Conservation (phyloP, 1,140 invertebrate genomes). For the Probaryconus sp. region DNA sequence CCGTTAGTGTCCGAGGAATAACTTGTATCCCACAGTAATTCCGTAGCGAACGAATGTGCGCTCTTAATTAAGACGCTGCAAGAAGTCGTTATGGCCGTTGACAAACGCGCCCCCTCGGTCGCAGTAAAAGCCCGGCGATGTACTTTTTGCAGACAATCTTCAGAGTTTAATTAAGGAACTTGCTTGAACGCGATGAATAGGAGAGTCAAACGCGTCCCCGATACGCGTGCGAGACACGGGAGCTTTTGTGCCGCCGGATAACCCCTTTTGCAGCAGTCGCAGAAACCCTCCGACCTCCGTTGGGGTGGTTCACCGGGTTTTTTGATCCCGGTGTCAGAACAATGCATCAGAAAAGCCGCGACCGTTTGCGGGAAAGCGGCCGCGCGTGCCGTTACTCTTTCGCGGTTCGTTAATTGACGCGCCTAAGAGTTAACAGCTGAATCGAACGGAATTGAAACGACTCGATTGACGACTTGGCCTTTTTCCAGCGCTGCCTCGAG, state of each 20-base stretch:
- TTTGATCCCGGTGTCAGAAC: slow-evolving; percentile 47
- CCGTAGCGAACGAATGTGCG: slow-evolving; percentile 33
- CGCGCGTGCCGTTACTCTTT: slow-evolving; percentile 19
- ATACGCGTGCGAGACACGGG: slow-evolving; percentile 53
- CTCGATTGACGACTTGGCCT: slow-evolving; percentile 37
- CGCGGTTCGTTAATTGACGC: slow-evolving; percentile 50
- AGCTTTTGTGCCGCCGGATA: slow-evolving; percentile 35
- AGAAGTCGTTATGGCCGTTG: slow-evolving; percentile 53
- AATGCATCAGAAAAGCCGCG: slow-evolving; percentile 44
- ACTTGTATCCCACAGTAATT: slow-evolving; percentile 42
- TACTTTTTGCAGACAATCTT: slow-evolving; percentile 78
- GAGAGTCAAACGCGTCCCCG: slow-evolving; percentile 72
- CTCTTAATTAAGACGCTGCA: slow-evolving; percentile 61
- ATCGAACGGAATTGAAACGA: slow-evolving; percentile 38
- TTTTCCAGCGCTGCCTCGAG: slow-evolving; percentile 34
- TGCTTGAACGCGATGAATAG: slow-evolving; percentile 76
- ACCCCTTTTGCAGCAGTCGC: slow-evolving; percentile 14
- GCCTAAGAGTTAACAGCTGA: slow-evolving; percentile 11
- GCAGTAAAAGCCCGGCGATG: slow-evolving; percentile 65
- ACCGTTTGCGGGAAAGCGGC: slow-evolving; percentile 1
- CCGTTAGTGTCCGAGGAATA: neutral
- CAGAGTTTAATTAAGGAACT: slow-evolving; percentile 78
- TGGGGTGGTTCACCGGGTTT: slow-evolving; percentile 59
- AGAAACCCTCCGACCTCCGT: slow-evolving; percentile 44
- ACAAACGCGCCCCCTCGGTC: slow-evolving; percentile 37